Conservation (phyloP, 1,140 invertebrate species). For the Aphidius gifuensis region DNA sequence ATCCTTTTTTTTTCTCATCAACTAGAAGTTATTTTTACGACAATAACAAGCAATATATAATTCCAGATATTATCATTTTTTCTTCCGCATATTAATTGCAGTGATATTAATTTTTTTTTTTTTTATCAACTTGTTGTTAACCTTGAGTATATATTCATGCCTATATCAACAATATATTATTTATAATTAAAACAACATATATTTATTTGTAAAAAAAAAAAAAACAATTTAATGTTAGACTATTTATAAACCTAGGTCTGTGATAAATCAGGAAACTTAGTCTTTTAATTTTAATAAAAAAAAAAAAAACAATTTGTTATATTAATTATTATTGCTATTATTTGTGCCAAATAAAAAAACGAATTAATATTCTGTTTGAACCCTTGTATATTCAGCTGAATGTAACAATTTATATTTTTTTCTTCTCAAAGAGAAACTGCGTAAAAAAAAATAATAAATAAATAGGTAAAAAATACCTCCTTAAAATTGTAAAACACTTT, state of each 20-base stretch:
- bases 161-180: background rate
- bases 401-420: background rate
- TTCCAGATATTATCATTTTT: too few species aligned
- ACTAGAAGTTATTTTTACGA: too few species aligned
- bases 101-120: too few species aligned
- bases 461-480: background rate
- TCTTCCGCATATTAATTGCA: too few species aligned
- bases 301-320: background rate
- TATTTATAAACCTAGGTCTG: slow-evolving; percentile 13
- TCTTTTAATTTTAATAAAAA: background rate
- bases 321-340: background rate
- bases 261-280: slow-evolving; percentile 20
- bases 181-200: slow-evolving; percentile 2
- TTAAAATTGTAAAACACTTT: too few species aligned
- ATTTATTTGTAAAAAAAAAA: slow-evolving; percentile 12
- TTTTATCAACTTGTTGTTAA: too few species aligned
- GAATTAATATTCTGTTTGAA: too few species aligned
- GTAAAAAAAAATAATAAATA: background rate
- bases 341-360: background rate
- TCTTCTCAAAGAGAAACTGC: background rate
- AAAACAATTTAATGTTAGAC: too few species aligned
- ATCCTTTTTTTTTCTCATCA: background rate
- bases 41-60: too few species aligned
- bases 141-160: too few species aligned
- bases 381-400: background rate